Base-by-base conservation (phyloP, 2,797 vertebrate genomes). In the Monodelphis domestica region DNA sequence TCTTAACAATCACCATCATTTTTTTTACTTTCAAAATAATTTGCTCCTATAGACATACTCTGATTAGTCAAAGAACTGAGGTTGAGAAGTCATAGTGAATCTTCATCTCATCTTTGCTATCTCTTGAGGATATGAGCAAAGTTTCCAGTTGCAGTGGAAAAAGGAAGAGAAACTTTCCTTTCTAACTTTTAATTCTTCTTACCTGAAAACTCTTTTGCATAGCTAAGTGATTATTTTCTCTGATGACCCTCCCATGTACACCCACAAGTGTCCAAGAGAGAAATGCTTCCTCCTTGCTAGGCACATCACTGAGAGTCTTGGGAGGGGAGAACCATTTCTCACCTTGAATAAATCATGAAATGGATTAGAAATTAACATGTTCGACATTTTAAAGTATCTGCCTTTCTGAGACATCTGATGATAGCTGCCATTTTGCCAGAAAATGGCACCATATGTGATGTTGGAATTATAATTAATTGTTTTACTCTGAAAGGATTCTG, bases 341-440 rank as follows among this genome's bases (percentile, higher is more conserved):
- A 91, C 70, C 53, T 87, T 55, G 70, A 45, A 53, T 78, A 87
- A 26, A 87, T 70, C 87, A 53, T 87, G 91, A 91, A 87, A 84
- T 55, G 9, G 15, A 33, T 78, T 87, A 78, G 53, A 91, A 91
- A 91, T 56, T 14, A 91, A 56, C 45, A 54, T 55, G 26, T 91
- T 91, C 53, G 15, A 84, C 70, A 84, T 84, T 87, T 91, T 87
- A 78, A 91, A 54, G 45, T 84, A 87, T 78, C 70, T 0, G 26
- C 63, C 52, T 53, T 88, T 88, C 29, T 33, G 87, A 88, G 87
- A 88, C 87, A 52, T 53, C 87, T 33, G 91, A 63, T 87, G 53
- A 87, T 33, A 70, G 70, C 78, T 54, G 53, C 53, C 53, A 54
- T 30, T 29, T 70, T 50, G 70, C 91, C 78, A 54, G 59, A 87